These are phyloP conservation scores for Noctilio leporinus DNA, from an alignment of 2,113 vertebrate species.

Conservation along the genomic window DNA sequence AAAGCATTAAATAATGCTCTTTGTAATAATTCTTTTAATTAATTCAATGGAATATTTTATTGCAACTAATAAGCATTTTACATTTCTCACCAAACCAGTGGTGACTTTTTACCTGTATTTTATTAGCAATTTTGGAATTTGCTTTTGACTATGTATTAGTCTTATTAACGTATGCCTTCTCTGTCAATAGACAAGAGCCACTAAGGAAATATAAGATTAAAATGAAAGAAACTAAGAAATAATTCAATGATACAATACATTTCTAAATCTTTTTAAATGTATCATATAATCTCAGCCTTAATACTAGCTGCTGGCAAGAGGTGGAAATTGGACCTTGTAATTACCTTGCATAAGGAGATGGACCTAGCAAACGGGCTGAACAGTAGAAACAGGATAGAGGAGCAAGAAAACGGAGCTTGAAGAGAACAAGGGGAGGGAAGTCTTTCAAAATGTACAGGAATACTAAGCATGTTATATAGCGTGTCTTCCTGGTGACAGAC, in stretches of 20 bases:
- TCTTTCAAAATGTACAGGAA: conserved; percentile 11
- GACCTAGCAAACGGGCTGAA: neutral
- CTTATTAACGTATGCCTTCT: conserved; percentile 36
- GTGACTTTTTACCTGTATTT: conserved; percentile 30
- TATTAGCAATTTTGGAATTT: conserved; percentile 19
- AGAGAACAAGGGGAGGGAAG: neutral
- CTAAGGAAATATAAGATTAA: conserved; percentile 25
- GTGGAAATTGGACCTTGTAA: neutral
- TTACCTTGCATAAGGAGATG: neutral
- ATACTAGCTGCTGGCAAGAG: neutral
- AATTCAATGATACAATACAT: neutral
- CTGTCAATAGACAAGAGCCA: neutral
- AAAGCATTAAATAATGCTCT: conserved; percentile 42
- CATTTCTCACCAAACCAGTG: conserved; percentile 10
- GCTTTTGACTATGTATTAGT: conserved; percentile 31
- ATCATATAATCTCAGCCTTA: neutral
- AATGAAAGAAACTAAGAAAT: conserved; percentile 15
- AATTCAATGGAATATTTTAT: conserved; percentile 29
- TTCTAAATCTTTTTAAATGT: conserved; percentile 6
- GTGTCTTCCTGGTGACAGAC: conserved; percentile 38
- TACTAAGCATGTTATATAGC: neutral
- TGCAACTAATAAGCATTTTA: conserved; percentile 28
- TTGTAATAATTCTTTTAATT: conserved; percentile 27
- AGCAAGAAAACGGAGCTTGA: neutral
- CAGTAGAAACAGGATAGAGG: neutral